Conservation (phyloP, 2,797 vertebrate genomes). For the Malurus leucopterus region DNA sequence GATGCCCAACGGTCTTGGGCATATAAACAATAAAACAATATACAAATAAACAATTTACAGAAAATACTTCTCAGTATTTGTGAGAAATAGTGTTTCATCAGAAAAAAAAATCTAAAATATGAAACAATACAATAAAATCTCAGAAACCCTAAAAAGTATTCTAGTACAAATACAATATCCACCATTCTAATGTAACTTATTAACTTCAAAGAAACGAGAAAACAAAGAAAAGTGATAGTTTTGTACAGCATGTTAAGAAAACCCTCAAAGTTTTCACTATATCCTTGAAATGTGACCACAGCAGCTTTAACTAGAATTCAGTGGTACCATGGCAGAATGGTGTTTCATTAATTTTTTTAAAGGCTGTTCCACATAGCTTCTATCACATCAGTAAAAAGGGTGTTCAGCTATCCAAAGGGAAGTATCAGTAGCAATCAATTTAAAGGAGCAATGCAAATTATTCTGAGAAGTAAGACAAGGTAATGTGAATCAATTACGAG, state of each 20-base stretch:
- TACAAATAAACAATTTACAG: background rate
- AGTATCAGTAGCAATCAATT: background rate
- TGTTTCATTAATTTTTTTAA: background rate
- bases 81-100: background rate
- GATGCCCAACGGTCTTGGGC: background rate
- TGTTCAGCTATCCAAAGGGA: background rate
- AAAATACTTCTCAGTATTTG: background rate
- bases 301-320: background rate
- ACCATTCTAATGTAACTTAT: background rate
- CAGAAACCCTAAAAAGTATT: background rate
- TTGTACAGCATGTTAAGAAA: background rate
- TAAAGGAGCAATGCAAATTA: background rate
- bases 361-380: background rate
- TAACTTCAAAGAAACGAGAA: background rate
- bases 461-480: background rate
- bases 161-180: background rate
- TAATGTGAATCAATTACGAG: background rate
- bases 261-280: fast-evolving
- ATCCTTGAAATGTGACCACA: background rate
- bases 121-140: background rate
- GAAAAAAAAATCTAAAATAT: background rate
- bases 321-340: background rate
- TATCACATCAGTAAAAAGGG: background rate
- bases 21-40: no score
- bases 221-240: background rate